These are phyloP conservation scores for Budorcas taxicolor DNA, from an alignment of 2,113 vertebrate genomes.

Conservation along the genomic window DNA sequence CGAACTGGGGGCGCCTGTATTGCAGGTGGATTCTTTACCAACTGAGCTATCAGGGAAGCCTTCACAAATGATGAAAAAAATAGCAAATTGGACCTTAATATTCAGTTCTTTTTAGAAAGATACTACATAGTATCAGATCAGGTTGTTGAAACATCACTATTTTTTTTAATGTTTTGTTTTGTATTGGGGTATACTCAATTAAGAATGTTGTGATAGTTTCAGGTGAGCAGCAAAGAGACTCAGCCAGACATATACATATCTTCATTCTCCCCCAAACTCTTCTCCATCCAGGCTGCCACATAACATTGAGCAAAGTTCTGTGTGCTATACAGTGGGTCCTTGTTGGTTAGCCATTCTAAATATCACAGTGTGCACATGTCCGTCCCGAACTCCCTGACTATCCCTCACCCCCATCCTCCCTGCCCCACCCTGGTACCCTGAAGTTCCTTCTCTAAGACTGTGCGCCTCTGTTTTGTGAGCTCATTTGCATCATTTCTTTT, in stretches of 20 bases:
- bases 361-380: not conserved
- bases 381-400: not conserved
- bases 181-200: not conserved
- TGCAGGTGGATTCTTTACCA: not conserved
- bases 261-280: not conserved
- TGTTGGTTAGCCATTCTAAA: not conserved
- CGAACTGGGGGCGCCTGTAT: rapidly evolving
- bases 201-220: not conserved
- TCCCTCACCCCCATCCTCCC: not conserved
- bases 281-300: not conserved
- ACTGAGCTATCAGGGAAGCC: not conserved
- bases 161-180: not conserved
- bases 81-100: not conserved
- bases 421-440: not conserved
- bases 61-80: not conserved
- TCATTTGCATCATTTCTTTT: not conserved
- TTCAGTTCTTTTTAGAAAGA: slow-evolving; percentile 21
- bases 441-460: not conserved
- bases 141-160: not conserved
- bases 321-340: not conserved
- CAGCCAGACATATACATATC: not conserved
- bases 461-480: not conserved
- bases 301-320: not conserved
- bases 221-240: not conserved
- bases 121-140: not conserved